phyloP scores from a whole-genome alignment of 2,888 invertebrate genomes.

The Scelioninae gen. 1 region DNA sequence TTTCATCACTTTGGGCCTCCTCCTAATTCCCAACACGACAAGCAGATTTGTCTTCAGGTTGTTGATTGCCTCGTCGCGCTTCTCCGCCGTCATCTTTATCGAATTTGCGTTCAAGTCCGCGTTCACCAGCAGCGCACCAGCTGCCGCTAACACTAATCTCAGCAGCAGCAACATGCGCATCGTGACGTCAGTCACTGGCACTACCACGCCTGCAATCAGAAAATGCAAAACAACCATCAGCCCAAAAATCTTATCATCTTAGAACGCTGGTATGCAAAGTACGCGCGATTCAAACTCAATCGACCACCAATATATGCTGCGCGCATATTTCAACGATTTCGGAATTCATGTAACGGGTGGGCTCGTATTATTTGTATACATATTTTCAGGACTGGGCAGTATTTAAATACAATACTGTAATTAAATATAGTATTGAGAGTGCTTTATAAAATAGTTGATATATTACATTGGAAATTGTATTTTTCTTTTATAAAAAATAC shows the following conservation, averaged over 20 bases:
- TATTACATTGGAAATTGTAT: no score
- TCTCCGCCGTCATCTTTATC: constrained; percentile 71
- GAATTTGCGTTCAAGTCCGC: constrained; percentile 83
- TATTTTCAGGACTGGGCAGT: no score
- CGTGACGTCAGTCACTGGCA: constrained; percentile 81
- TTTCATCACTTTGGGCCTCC: constrained; percentile 85
- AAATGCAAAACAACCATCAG: constrained; percentile 36
- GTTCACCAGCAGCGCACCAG: constrained; percentile 82
- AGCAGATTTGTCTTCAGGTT: constrained; percentile 87
- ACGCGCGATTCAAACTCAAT: no score
- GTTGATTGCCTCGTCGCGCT: constrained; percentile 83
- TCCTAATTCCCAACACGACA: constrained; percentile 87
- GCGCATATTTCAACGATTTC: constrained; percentile 33
- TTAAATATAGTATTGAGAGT: no score
- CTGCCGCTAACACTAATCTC: constrained; percentile 83
- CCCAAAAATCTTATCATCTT: constrained; percentile 29
- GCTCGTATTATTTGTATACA: neutral
- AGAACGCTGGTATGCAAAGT: constrained; percentile 18
- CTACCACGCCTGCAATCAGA: constrained; percentile 80
- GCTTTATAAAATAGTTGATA: no score
- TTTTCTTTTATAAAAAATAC: no score
- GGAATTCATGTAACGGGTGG: constrained; percentile 40
- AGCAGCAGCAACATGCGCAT: constrained; percentile 84
- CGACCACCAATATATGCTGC: constrained; percentile 17
- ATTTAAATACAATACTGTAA: no score